phyloP scores from a whole-genome alignment of 2,113 vertebrate genomes.

The Syrrhaptes paradoxus region DNA sequence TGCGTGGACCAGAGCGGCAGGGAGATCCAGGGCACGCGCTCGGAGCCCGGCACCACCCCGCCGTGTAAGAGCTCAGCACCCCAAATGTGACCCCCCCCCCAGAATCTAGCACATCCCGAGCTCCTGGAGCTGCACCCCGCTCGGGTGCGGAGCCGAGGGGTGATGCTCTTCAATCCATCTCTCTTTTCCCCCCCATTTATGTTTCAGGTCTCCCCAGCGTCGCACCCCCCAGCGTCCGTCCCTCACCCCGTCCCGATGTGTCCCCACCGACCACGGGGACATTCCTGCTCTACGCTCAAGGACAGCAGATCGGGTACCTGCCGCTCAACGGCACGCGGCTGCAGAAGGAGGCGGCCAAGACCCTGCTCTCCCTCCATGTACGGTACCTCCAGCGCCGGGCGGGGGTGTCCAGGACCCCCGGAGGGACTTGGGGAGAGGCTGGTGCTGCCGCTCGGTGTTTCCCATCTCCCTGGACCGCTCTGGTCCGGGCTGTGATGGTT shows the following conservation, averaged over 20 bases:
- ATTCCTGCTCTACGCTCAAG: constrained; percentile 93
- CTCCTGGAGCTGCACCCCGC: background rate
- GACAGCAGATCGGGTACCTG: constrained; percentile 91
- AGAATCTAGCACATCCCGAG: rapidly evolving
- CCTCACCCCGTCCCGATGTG: constrained; percentile 84
- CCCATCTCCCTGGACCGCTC: background rate
- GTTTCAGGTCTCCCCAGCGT: constrained; percentile 85
- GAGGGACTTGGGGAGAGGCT: background rate
- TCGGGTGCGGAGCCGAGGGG: rapidly evolving
- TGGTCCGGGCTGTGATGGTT: background rate
- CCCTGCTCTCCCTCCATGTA: constrained; percentile 91
- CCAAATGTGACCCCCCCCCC: rapidly evolving
- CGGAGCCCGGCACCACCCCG: constrained; percentile 81
- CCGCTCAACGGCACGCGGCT: constrained; percentile 89
- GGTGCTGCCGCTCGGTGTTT: background rate
- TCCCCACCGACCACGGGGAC: constrained; percentile 79
- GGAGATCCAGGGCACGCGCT: constrained; percentile 87
- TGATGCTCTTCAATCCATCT: rapidly evolving
- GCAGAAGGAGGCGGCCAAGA: constrained; percentile 81
- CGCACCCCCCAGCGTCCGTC: constrained; percentile 79
- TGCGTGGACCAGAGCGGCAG: constrained; percentile 90
- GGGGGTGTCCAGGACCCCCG: rapidly evolving
- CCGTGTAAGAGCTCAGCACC: constrained; percentile 80
- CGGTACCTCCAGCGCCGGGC: background rate
- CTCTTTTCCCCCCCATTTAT: rapidly evolving